These are phyloP conservation scores for Epizoanthus scotinus DNA, from an alignment of 92 coral and sea anemone species.

Conservation along the genomic window DNA sequence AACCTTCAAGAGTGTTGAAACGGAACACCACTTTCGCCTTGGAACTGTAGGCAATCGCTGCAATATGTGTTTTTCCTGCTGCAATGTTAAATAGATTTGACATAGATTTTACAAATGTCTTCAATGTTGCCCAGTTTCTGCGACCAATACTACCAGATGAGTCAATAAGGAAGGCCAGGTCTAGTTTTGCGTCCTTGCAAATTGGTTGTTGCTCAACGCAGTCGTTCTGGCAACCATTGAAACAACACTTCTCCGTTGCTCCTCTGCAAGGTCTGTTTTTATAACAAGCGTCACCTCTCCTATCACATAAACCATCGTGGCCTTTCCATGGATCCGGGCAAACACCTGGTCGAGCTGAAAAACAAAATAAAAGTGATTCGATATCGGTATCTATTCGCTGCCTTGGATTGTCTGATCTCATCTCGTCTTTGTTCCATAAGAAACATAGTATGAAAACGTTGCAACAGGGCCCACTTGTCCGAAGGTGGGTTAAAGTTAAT, in stretches of 20 bases:
- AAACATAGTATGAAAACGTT: too few relatives aligned
- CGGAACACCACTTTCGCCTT: slow-evolving; percentile 28
- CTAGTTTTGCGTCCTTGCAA: slow-evolving; percentile 5
- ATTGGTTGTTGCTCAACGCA: slow-evolving; percentile 10
- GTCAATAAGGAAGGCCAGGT: slow-evolving; percentile 26
- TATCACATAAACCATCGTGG: background rate
- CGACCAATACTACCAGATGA: slow-evolving; percentile 38
- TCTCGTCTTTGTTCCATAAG: too few relatives aligned
- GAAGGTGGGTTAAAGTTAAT: too few relatives aligned
- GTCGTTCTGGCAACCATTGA: slow-evolving; percentile 9
- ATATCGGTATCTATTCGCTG: background rate
- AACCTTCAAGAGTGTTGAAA: slow-evolving; percentile 28
- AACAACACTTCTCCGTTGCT: slow-evolving; percentile 27
- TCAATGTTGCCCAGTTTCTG: slow-evolving; percentile 23
- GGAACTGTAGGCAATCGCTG: slow-evolving; percentile 27
- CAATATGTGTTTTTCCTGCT: slow-evolving; percentile 16
- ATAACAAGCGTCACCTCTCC: background rate
- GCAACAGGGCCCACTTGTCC: too few relatives aligned
- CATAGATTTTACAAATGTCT: slow-evolving; percentile 11
- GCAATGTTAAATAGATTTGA: background rate
- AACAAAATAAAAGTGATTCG: background rate
- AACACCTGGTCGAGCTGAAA: slow-evolving; percentile 31
- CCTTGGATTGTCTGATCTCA: too few relatives aligned
- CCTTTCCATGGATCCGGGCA: slow-evolving; percentile 10
- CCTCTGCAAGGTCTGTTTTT: background rate